Evolutionary conservation across 2,113 vertebrate genomes (phyloP).

Genomic region (Cephalophus harveyi): DNA sequence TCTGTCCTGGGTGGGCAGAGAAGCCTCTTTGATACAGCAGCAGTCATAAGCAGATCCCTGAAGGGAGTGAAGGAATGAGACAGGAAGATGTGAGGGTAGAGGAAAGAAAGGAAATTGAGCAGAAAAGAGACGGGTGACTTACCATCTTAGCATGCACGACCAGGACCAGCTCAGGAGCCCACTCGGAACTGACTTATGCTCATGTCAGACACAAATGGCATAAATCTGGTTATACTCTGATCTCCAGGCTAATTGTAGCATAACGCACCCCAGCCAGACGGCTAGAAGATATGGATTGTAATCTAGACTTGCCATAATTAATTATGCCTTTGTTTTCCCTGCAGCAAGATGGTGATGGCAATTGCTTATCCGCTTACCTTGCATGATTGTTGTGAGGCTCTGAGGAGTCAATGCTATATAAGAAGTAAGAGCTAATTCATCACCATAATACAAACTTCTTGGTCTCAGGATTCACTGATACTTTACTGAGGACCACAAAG

Average conservation of each 20-base stretch:
- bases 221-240: neutral
- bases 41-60: neutral
- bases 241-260: neutral
- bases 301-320: neutral
- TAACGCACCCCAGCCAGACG: too few relatives aligned
- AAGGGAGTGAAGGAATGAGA: neutral
- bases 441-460: neutral
- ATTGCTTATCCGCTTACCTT: neutral
- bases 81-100: accelerated
- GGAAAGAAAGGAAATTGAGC: neutral
- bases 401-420: neutral
- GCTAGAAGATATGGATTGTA: neutral
- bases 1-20: neutral
- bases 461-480: neutral
- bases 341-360: neutral
- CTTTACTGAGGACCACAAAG: neutral
- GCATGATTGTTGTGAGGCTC: neutral
- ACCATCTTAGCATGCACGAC: accelerated
- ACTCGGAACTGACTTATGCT: neutral
- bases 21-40: neutral
- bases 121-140: neutral
- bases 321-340: neutral
- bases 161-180: neutral
- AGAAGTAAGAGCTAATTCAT: neutral
- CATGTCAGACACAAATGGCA: neutral